Percentiles rank a stretch among this genome's conserved stretches.
These are phyloP conservation scores for Pseudopleuronectes americanus DNA, from an alignment of 2,797 vertebrate species.

Conservation along the genomic window DNA sequence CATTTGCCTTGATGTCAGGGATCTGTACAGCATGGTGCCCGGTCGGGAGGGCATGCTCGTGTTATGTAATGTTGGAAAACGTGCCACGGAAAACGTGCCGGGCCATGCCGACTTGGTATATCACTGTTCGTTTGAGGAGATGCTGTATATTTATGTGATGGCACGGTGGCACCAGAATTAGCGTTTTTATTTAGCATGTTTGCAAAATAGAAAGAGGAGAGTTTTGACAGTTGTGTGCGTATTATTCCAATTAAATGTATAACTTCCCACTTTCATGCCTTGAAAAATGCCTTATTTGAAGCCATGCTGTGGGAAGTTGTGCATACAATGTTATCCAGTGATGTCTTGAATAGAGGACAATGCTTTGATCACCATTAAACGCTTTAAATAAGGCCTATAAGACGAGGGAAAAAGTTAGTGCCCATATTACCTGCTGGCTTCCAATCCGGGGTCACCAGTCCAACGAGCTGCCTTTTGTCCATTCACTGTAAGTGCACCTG, in stretches of 20 bases:
- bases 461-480: slow-evolving; percentile 29
- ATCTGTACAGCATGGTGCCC: slow-evolving; percentile 56
- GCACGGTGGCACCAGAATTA: background rate
- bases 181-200: slow-evolving; percentile 36
- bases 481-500: slow-evolving; percentile 16
- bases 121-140: slow-evolving; percentile 42
- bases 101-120: slow-evolving; percentile 41
- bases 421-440: slow-evolving; percentile 3
- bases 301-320: slow-evolving; percentile 38
- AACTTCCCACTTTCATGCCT: slow-evolving; percentile 39
- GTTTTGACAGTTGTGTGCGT: background rate
- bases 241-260: slow-evolving; percentile 1
- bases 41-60: slow-evolving; percentile 65
- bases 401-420: background rate
- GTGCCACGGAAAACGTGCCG: slow-evolving; percentile 70
- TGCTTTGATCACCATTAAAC: background rate
- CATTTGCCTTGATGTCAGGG: slow-evolving; percentile 65
- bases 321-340: slow-evolving; percentile 30
- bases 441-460: slow-evolving; percentile 22
- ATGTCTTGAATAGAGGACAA: slow-evolving; percentile 25
- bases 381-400: slow-evolving; percentile 14
- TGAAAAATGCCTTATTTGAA: slow-evolving; percentile 70
- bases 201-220: slow-evolving; percentile 24
- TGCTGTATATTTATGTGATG: slow-evolving; percentile 14
- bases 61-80: slow-evolving; percentile 74